These are phyloP conservation scores for Mythimna ferrago DNA, from an alignment of 2,888 invertebrate genomes.

Conservation along the genomic window DNA sequence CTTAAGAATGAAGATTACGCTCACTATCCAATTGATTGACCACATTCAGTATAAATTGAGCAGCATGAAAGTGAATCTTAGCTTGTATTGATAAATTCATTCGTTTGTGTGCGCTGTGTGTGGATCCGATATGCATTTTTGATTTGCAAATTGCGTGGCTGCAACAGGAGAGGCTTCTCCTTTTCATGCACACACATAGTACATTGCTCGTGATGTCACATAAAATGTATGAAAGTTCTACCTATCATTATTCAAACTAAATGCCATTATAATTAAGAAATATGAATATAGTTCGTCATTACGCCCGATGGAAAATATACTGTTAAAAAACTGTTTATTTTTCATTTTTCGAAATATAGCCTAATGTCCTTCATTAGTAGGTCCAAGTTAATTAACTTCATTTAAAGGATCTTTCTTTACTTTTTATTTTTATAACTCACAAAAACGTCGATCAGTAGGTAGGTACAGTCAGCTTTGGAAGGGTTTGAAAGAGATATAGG, in stretches of 20 bases:
- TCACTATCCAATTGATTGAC: slow-evolving; percentile 66
- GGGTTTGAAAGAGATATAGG: no score
- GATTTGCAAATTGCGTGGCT: slow-evolving; percentile 34
- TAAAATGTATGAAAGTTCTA: background rate
- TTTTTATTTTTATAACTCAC: slow-evolving; percentile 4
- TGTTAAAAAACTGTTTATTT: slow-evolving; percentile 27
- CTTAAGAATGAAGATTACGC: slow-evolving; percentile 79
- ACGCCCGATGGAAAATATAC: slow-evolving; percentile 31
- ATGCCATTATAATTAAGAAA: background rate
- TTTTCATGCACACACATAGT: background rate
- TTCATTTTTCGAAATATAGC: background rate
- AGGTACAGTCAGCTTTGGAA: background rate
- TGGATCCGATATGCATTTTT: slow-evolving; percentile 51
- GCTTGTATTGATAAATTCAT: slow-evolving; percentile 17
- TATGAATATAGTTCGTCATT: background rate
- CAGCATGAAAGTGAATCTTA: slow-evolving; percentile 26
- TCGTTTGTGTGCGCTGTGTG: slow-evolving; percentile 19
- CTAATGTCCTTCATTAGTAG: background rate
- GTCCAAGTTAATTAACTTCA: background rate
- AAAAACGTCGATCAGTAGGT: background rate
- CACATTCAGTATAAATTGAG: slow-evolving; percentile 61
- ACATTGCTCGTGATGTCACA: background rate
- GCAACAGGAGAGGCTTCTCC: background rate
- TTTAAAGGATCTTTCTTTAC: slow-evolving; percentile 18
- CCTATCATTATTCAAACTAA: slow-evolving; percentile 23